Base-by-base conservation (phyloP, 2,797 vertebrate genomes). In the Buphagus erythrorhynchus region DNA sequence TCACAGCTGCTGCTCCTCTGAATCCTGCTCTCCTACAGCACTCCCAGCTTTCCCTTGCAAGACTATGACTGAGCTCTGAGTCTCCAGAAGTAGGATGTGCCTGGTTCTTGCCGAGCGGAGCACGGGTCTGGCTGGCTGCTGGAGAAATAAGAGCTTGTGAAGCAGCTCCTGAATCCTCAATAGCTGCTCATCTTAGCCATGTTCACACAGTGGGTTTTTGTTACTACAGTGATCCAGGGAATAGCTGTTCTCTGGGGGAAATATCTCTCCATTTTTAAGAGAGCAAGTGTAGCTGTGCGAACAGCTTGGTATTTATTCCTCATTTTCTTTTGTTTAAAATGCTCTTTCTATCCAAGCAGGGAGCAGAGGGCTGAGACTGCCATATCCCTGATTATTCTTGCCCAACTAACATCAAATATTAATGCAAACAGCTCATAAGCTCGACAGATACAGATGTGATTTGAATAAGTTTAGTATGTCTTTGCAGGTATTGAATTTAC, bases 1-100 rank as follows among this genome's bases (percentile, higher is more conserved):
- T 87, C 57, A 6, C 59, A 25, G 25, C 17, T 52, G 26, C 54
- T 74, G 46, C 43, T 87, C 67, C 62, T 9, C 59, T 84, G 71
- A 31, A 13, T 24, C 45, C 24, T 16, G 17, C 51, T 73, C 48
- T 54, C 26, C 78, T 61, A 28, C 54, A 72, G 72, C 55, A 33
- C 58, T 18, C 26, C 42, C 0, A 3, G 38, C 46, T 94, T 67
- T 72, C 42, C 48, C 26, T 68, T 65, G 77, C 66, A 84, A 86
- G 86, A 31, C 58, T 73, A 1, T 91, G 95, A 95, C 93, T 97
- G 95, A 95, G 90, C 77, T 40, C 15, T 9, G 42, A 67, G 52
- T 29, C 68, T 95, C 86, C 85, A 92, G 91, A 95, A 96, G 83
- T 78, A 91, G 88, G 86, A 77, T 0, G 1, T 38, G 90, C 59